Evolutionary conservation across 2,888 invertebrate genomes (phyloP).

Genomic region (Hypercompe scribonia): DNA sequence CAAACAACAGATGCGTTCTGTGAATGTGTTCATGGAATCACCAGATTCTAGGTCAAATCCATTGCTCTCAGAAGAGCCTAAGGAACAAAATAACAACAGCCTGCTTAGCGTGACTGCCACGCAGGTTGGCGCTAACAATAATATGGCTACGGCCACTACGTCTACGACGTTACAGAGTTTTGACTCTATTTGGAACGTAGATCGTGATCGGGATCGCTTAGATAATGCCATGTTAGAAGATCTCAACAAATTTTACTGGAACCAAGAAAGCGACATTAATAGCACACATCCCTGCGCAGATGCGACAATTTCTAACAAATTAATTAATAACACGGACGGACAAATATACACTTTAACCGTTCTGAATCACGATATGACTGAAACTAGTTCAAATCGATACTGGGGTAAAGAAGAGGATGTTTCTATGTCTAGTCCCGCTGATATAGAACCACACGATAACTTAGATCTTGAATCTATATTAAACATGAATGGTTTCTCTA

Average conservation of each 20-base stretch:
- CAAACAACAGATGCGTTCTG: slow-evolving; percentile 89
- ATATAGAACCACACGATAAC: slow-evolving; percentile 87
- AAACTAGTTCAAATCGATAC: slow-evolving; percentile 88
- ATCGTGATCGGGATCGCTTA: slow-evolving; percentile 90
- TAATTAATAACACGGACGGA: slow-evolving; percentile 90
- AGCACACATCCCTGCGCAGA: slow-evolving; percentile 82
- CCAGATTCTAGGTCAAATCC: slow-evolving; percentile 83
- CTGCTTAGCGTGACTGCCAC: slow-evolving; percentile 73
- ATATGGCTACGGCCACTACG: slow-evolving; percentile 74
- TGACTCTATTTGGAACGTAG: slow-evolving; percentile 89
- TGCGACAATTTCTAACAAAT: slow-evolving; percentile 82
- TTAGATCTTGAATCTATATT: slow-evolving; percentile 93
- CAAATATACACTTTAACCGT: slow-evolving; percentile 95
- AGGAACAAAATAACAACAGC: slow-evolving; percentile 89
- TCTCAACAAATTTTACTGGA: slow-evolving; percentile 94
- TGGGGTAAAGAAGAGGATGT: slow-evolving; percentile 89
- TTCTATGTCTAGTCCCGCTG: slow-evolving; percentile 87
- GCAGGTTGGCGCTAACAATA: slow-evolving; percentile 63
- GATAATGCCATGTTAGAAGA: slow-evolving; percentile 93
- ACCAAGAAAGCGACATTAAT: slow-evolving; percentile 87
- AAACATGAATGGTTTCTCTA: slow-evolving; percentile 89
- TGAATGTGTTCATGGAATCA: slow-evolving; percentile 89
- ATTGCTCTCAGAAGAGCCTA: slow-evolving; percentile 82
- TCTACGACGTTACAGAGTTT: slow-evolving; percentile 84
- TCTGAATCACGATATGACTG: slow-evolving; percentile 92